Conservation (phyloP, 1,140 invertebrate genomes). For the Conopomorpha cramerella region DNA sequence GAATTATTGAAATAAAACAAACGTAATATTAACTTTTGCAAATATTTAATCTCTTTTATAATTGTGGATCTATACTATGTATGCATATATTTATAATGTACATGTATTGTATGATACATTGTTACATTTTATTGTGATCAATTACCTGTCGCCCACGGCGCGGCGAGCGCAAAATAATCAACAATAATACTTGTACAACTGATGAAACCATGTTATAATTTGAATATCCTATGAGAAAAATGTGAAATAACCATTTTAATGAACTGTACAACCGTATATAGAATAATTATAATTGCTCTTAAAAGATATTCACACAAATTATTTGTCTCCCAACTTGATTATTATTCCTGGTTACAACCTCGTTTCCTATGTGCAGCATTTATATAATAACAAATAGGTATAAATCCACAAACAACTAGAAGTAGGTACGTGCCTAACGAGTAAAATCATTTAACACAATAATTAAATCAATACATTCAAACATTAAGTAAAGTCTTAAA, state of each 20-base stretch:
- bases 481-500: too few species aligned
- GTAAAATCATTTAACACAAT: conserved; percentile 13
- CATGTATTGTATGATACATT: conserved; percentile 61
- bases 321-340: conserved; percentile 44
- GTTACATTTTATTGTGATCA: conserved; percentile 44
- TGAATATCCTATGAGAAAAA: conserved; percentile 20
- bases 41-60: conserved; percentile 64
- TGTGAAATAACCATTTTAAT: conserved; percentile 5
- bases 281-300: conserved; percentile 32
- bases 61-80: conserved; percentile 58
- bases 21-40: conserved; percentile 57
- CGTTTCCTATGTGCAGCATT: conserved; percentile 55
- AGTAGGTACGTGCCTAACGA: conserved; percentile 21
- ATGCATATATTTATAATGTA: conserved; percentile 60
- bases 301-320: conserved; percentile 56
- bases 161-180: conserved; percentile 23
- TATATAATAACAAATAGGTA: too few species aligned
- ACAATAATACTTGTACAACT: conserved; percentile 16
- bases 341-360: conserved; percentile 48
- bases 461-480: conserved; percentile 11
- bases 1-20: conserved; percentile 30
- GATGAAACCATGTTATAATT: conserved; percentile 5
- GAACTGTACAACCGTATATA: conserved; percentile 41
- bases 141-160: conserved; percentile 18
- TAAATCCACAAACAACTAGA: conserved; percentile 17